These are phyloP conservation scores for Tenodera sinensis DNA, from an alignment of 2,888 invertebrate genomes.

Conservation along the genomic window DNA sequence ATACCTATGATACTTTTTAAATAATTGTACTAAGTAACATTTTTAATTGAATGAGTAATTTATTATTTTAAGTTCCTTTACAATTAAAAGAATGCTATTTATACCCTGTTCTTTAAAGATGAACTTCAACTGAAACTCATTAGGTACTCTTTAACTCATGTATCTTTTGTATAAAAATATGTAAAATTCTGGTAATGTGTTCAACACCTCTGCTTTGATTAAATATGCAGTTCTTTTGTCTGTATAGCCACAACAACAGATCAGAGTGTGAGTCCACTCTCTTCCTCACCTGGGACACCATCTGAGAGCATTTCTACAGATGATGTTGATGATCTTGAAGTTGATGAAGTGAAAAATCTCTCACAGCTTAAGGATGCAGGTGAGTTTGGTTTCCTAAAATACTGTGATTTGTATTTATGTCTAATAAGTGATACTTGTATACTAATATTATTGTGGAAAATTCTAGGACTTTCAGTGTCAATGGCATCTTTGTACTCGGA, in stretches of 20 bases:
- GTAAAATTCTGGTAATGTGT: no score
- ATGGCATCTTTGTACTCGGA: conserved; percentile 63
- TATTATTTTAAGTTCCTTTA: no score
- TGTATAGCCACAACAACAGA: conserved; percentile 49
- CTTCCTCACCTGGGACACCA: conserved; percentile 48
- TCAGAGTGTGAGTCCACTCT: conserved; percentile 52
- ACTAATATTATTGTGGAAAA: background rate
- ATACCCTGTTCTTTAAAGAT: no score
- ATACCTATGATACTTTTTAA: no score
- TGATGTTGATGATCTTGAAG: conserved; percentile 51
- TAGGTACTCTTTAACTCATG: no score
- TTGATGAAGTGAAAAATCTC: conserved; percentile 49
- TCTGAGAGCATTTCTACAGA: conserved; percentile 52
- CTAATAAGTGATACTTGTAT: background rate
- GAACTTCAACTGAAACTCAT: no score
- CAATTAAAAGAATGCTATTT: no score
- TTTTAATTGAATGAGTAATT: no score
- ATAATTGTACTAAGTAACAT: no score
- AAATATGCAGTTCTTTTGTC: conserved; percentile 6
- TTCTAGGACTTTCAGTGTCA: conserved; percentile 54
- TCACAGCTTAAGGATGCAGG: conserved; percentile 43
- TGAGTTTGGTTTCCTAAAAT: conserved; percentile 1
- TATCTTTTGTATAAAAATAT: no score
- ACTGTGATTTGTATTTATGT: background rate
- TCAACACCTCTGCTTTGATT: background rate